phyloP scores from a whole-genome alignment of 2,113 vertebrate species.

The Theropithecus gelada region DNA sequence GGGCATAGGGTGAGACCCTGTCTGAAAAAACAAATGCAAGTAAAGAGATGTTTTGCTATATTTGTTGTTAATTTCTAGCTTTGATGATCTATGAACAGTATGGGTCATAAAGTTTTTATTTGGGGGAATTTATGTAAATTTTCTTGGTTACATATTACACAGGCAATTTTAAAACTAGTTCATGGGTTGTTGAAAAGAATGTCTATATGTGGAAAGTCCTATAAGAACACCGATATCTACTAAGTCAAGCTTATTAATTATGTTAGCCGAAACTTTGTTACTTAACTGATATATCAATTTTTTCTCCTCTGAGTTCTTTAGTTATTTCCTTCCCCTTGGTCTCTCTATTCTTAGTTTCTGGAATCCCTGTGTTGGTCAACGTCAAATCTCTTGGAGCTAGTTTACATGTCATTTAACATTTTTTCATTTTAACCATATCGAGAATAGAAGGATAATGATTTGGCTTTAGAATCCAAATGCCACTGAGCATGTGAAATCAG shows the following conservation, averaged over 20 bases:
- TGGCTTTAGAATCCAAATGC: neutral
- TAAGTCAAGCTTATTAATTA: neutral
- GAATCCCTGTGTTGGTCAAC: neutral
- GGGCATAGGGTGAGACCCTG: too few species aligned
- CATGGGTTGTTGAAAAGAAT: neutral
- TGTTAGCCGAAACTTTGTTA: neutral
- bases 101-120: neutral
- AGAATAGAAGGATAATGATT: neutral
- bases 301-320: neutral
- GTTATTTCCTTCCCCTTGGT: neutral
- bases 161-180: neutral
- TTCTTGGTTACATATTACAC: neutral
- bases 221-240: neutral
- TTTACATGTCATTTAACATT: neutral
- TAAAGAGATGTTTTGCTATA: neutral
- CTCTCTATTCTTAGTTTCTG: neutral
- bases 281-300: neutral
- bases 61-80: conserved; percentile 2
- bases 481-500: neutral
- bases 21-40: neutral
- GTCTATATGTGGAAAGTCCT: neutral
- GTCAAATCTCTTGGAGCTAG: neutral
- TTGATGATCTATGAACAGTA: neutral
- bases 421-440: neutral
- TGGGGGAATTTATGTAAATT: neutral